Evolutionary conservation across 2,797 vertebrate species (phyloP), one percentile per base, ranked within the genome.

Genomic region (Glossophaga mutica): DNA sequence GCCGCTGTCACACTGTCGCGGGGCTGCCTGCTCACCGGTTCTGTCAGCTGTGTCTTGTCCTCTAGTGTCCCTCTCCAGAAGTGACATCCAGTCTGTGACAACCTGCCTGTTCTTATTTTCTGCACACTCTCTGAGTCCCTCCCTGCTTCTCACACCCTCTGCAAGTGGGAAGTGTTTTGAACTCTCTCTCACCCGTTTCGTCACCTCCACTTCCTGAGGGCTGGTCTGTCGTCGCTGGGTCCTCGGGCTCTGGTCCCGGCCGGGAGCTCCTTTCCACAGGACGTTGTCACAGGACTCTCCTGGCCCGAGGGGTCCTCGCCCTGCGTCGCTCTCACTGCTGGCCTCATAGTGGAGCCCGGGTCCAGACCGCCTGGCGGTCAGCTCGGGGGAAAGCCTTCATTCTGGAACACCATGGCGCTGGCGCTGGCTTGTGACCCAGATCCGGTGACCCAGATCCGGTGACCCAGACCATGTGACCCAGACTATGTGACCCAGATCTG

Each of bases 241-340:
- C 39, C 34, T 0, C 1, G 0, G 7, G 22, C 32, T 85, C 57
- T 19, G 34, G 4, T 39, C 57, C n/a, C 11, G 46, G n/a, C 4
- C 0, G 5, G 1, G 44, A 26, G 2, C 19, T 57, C 5, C 29
- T 68, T 26, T 6, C 34, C 37, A 32, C 0, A 0, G n/a, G 14
- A 2, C 6, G 0, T 14, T 57, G 67, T 3, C 29, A 1, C 3
- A 3, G 6, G 65, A 26, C 19, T 37, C 18, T 21, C 67, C 65
- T 2, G 18, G 52, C 42, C 19, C 14, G 0, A 26, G 1, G 3
- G 42, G 4, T 34, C 57, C 59, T 16, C 22, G 14, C 2, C 10
- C 18, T 16, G 14, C 3, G 0, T 2, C 12, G 1, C 0, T 29
- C 24, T 1, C 46, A 1, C 52, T 0, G 0, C 24, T n/a, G 3